Evolutionary conservation across 2,888 invertebrate species (phyloP), one percentile per base, ranked within the genome.

Genomic region (Athetis lepigone): DNA sequence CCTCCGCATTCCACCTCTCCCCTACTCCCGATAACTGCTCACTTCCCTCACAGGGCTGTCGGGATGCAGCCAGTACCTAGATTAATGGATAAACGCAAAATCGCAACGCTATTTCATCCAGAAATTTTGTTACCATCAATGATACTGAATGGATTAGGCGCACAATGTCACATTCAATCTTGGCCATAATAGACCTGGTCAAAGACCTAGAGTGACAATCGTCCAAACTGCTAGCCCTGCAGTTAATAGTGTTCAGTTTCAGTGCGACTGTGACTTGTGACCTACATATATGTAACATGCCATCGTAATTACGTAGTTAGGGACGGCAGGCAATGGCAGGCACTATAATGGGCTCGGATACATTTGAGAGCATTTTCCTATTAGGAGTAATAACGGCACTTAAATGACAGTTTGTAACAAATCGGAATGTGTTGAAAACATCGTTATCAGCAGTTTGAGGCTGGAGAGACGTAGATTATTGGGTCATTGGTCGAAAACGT

Each of bases 1-100:
- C 83, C 88, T 87, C 85, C 88, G 89, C 90, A 90, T 90, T 89
- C 90, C 90, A 77, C 77, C 55, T 76, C 72, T 71, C 73, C 73
- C 73, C 72, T 66, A 75, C 83, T 77, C 82, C 85, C 85, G 46
- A 55, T 88, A 90, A 91, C 88, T 85, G 84, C 77, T 81, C 78
- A 85, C 86, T 89, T 90, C 90, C 90, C 84, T 70, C 69, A 33
- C 65, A 75, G 61, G 70, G 65, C 54, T 80, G 70, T 43, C 67
- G 59, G 60, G 55, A 65, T 40, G 42, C 63, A 56, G 33, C 36
- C 7, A 39, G 23, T 21, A 43, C 11, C n/a, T 23, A 7, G 7
- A 42, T 60, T 23, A 11, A 7, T 16, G 36, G 0, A 25, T 23
- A 23, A 21, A 7, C 1, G n/a, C 2, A 16, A 7, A 37, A 36